Percentiles rank a stretch among this genome's conserved stretches.
Evolutionary conservation across 2,113 vertebrate species (phyloP).

Genomic region (Tichodroma muraria): DNA sequence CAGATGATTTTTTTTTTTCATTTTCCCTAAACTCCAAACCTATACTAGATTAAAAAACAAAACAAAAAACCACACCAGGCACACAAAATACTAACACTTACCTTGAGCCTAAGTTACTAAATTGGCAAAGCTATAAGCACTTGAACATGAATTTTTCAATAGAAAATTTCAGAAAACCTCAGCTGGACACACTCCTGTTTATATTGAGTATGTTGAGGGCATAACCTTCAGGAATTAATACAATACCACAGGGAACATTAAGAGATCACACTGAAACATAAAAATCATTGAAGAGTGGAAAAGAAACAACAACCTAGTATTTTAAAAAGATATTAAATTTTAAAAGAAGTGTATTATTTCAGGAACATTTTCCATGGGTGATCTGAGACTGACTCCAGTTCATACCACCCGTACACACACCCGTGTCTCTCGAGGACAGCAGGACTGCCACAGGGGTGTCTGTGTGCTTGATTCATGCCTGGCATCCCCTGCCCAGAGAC

Average conservation of each 20-base stretch:
- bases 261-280: not conserved
- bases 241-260: not conserved
- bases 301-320: not conserved
- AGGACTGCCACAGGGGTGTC: not conserved
- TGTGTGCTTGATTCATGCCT: fast-evolving
- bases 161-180: not conserved
- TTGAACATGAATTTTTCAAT: not conserved
- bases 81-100: not conserved
- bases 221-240: not conserved
- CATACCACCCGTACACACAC: not conserved
- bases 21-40: not conserved
- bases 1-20: not conserved
- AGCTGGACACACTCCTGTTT: not conserved
- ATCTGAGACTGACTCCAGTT: not conserved
- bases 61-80: not conserved
- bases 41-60: not conserved
- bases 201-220: not conserved
- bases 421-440: fast-evolving
- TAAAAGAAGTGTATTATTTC: not conserved
- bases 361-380: not conserved
- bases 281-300: not conserved
- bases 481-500: no score
- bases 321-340: not conserved
- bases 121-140: not conserved
- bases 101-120: not conserved